Base-by-base conservation (phyloP, 1,140 invertebrate species). In the Rhopalosiphum padi region DNA sequence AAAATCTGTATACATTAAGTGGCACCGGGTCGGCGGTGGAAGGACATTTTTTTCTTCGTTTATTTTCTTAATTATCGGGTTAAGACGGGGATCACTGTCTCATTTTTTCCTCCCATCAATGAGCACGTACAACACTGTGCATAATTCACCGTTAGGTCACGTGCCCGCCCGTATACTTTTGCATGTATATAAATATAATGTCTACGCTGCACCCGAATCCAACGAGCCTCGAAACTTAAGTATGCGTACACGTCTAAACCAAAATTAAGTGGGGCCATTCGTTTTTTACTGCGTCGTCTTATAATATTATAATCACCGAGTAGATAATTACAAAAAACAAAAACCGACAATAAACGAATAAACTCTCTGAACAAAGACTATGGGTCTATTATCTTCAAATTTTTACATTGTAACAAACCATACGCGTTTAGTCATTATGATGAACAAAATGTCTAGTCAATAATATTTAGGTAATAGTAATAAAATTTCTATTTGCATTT, bases 31-130 rank as follows among this genome's bases (percentile, higher is more conserved):
- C 51, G 51, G 37, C 35, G 53, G 37, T 11, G 89, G 37, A 60
- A 43, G 15, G 37, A 90, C 89, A 43, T 43, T 60, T 68, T 93
- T 83, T 92, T n/a, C 35, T 77, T 23, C 68, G 91, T 93, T 93
- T 93, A 85, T 93, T 93, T 93, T 93, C 91, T 93, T 93, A 93
- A 93, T 93, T 93, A 93, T 86, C 91, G 91, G 91, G 91, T 93
- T 91, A 93, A 93, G 91, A 93, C 77, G 51, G 91, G 91, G 91
- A 86, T 93, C 55, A 93, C n/a, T 85, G 91, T 93, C 37, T 93
- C 91, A 55, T 93, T 93, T 93, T 93, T 93, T 93, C 48, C 46
- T 55, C 41, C 37, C 82, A 37, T 93, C 91, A 86, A 93, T 86
- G 91, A 93, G 91, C 91, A 93, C 91, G 91, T 93, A 93, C 82